Base-by-base conservation (phyloP, 2,797 vertebrate genomes). In the Rachycentron canadum region DNA sequence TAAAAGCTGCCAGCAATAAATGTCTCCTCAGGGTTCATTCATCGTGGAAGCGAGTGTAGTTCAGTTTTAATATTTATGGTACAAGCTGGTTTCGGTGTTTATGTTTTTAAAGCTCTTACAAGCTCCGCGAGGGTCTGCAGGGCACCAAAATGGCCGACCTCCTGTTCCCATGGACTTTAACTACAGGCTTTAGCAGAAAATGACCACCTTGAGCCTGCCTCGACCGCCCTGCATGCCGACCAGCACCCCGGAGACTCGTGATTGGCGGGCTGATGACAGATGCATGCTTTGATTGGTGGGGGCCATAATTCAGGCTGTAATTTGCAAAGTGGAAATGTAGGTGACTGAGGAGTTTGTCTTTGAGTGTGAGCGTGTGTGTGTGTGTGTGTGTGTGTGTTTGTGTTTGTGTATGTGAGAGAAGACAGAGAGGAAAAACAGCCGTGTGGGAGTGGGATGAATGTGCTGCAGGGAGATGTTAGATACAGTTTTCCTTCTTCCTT, bases 291-390 rank as follows among this genome's bases (percentile, higher is more conserved):
- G 93, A 95, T 94, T 94, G 92, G 91, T 88, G 92, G 89, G 85
- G 61, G 75, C 75, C 30, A 30, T 88, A 83, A 90, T 86, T 90
- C 79, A 92, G 89, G 84, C 86, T 94, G 83, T 94, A 94, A 95
- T 95, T 94, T 92, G 85, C 83, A 88, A 90, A 87, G 87, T 91
- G 91, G 89, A 92, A 91, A 89, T 89, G 86, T 92, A 91, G 89
- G 92, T 92, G 91, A 90, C 72, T 72, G 80, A 88, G 67, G 61
- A 76, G 81, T 82, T 73, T 80, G 73, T 86, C 13, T 82, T 62
- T 52, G 77, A 75, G 25, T 56, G 47, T 63, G 16, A 73, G 21
- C 69, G 38, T 61, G 26, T 65, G 38, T 43, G 47, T 59, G 65
- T 67, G 55, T 66, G 66, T 76, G 60, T 74, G 61, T 19, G 50